Base-by-base conservation (phyloP, 2,888 invertebrate genomes). In the Morpho helenor region DNA sequence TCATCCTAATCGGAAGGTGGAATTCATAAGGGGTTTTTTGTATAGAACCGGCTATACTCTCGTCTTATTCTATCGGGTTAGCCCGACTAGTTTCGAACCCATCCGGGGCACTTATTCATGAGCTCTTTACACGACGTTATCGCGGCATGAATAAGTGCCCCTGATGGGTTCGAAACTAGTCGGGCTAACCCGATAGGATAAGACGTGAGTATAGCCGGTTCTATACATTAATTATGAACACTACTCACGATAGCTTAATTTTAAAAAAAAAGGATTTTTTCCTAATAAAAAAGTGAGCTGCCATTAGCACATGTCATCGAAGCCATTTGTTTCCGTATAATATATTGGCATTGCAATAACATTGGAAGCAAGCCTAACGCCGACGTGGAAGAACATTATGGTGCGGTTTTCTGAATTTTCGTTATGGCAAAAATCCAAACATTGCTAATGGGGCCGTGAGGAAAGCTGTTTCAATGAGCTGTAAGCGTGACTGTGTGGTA, bases 381-480 rank as follows among this genome's bases (percentile, higher is more conserved):
- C 58, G 58, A 58, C 61, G 49, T 51, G 55, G 47, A 49, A 47
- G 52, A 53, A 42, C 54, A 48, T 54, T 55, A 49, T 49, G 67
- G 64, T 62, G 64, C 65, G 63, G 63, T 66, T 66, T 63, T 61
- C 62, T 62, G 65, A 66, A 65, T 70, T 63, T 64, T 65, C 66
- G 61, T 64, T 69, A 69, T 73, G 73, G 73, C 72, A 52, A 59
- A 61, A 65, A 66, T 69, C 73, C 73, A 72, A 71, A 68, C 62
- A 57, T 66, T 67, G 62, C 66, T 70, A 72, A 73, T 68, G 70
- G 68, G 71, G 73, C 68, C 69, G 65, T 63, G 62, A 62, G 66
- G 62, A 62, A 67, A 68, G 68, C 67, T 64, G 66, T 66, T 66
- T 59, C 61, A 66, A 67, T 68, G 68, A 69, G 65, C 70, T 69